Evolutionary conservation across 2,888 invertebrate genomes (phyloP).

Genomic region (Leptopilina drosophilae): DNA sequence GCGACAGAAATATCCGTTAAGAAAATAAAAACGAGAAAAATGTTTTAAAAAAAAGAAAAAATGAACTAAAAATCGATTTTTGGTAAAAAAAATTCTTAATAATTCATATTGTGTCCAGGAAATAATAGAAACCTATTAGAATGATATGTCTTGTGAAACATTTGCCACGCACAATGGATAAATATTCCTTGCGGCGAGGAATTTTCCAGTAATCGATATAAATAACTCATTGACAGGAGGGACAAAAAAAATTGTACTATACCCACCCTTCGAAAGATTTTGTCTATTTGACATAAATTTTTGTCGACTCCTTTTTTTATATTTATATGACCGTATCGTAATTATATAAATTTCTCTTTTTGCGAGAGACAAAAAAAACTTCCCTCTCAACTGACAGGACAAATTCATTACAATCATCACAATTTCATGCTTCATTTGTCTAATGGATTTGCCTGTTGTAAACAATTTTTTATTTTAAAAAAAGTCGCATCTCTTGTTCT

Average conservation of each 20-base stretch:
- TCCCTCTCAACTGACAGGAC: background rate
- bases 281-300: slow-evolving; percentile 14
- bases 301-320: background rate
- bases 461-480: no score
- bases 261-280: background rate
- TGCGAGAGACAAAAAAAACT: background rate
- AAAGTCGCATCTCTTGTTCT: no score
- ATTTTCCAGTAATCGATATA: background rate
- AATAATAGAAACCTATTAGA: background rate
- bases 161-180: slow-evolving; percentile 17
- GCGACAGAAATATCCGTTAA: no score
- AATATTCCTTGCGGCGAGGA: background rate
- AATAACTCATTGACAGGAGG: background rate
- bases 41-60: no score
- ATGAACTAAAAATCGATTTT: no score
- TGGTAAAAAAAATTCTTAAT: background rate
- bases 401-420: background rate
- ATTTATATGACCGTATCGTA: background rate
- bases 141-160: background rate
- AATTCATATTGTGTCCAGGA: background rate
- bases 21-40: no score
- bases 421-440: no score
- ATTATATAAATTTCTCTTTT: background rate
- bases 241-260: background rate
- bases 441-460: no score